Percentiles rank a stretch among this genome's conserved stretches.
phyloP scores from a whole-genome alignment of 2,797 vertebrate species.

The Sebastes nivosus region DNA sequence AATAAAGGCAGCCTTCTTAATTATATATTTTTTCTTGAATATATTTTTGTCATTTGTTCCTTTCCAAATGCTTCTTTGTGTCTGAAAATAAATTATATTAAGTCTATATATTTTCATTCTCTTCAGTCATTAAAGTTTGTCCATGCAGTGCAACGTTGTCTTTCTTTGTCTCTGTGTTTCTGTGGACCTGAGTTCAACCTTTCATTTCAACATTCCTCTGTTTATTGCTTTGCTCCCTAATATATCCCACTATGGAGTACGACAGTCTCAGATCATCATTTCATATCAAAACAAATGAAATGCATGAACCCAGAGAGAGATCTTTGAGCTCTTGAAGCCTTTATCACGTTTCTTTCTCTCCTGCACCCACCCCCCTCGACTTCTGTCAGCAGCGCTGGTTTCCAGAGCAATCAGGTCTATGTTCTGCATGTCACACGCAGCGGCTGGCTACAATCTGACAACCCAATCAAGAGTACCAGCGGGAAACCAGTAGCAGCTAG shows the following conservation, averaged over 20 bases:
- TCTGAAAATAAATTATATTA: background rate
- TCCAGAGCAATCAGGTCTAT: slow-evolving; percentile 42
- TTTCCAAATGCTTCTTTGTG: background rate
- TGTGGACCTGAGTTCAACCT: background rate
- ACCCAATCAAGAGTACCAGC: slow-evolving; percentile 49
- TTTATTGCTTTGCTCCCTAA: slow-evolving; percentile 25
- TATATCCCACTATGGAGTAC: background rate
- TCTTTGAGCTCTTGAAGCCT: background rate
- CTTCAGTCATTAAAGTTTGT: background rate
- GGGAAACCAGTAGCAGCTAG: slow-evolving; percentile 27
- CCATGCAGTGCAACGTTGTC: background rate
- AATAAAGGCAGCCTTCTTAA: background rate
- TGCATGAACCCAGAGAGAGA: background rate
- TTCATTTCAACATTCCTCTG: background rate
- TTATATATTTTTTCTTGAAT: background rate
- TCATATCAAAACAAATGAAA: slow-evolving; percentile 6
- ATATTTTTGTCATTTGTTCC: background rate
- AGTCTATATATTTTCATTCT: background rate
- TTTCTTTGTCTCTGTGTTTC: background rate
- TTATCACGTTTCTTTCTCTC: background rate
- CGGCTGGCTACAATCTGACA: slow-evolving; percentile 36
- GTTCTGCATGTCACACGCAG: slow-evolving; percentile 38
- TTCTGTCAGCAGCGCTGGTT: background rate
- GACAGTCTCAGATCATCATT: background rate
- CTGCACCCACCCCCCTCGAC: background rate